Conservation (phyloP, 2,113 vertebrate genomes). For the Sterna hirundo region DNA sequence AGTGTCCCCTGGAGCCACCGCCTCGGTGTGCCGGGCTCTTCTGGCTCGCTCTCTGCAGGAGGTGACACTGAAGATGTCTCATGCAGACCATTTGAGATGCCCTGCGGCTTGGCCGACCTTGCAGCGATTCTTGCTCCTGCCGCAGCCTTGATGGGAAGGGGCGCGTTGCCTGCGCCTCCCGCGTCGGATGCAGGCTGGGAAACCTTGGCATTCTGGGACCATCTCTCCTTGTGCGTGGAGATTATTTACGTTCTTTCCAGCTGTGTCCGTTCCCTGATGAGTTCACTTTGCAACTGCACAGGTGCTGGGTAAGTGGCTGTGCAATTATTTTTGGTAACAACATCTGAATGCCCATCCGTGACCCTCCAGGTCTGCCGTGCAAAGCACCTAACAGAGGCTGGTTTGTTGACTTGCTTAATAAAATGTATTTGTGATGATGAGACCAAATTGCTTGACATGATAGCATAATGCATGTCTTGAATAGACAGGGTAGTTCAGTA, state of each 20-base stretch:
- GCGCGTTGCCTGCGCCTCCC: fast-evolving
- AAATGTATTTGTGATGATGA: not conserved
- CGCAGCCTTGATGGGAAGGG: not conserved
- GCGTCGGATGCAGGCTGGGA: not conserved
- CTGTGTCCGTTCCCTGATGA: not conserved
- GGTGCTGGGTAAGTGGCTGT: not conserved
- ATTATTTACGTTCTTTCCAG: not conserved
- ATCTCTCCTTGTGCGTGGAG: not conserved
- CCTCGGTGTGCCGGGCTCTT: not conserved
- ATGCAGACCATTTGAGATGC: not conserved
- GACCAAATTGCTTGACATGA: not conserved
- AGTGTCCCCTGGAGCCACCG: not conserved
- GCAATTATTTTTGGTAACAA: not conserved
- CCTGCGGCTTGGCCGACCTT: not conserved
- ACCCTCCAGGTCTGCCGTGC: not conserved
- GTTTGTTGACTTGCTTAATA: not conserved
- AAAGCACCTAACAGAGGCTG: not conserved
- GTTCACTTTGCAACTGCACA: fast-evolving
- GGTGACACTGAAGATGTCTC: not conserved
- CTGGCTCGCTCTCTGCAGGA: not conserved
- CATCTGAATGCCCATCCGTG: not conserved
- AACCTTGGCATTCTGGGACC: not conserved
- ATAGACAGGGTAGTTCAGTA: not conserved
- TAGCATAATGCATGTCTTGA: not conserved
- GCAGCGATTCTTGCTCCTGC: not conserved